phyloP scores from a whole-genome alignment of 2,113 vertebrate species.

The Menidia beryllina region DNA sequence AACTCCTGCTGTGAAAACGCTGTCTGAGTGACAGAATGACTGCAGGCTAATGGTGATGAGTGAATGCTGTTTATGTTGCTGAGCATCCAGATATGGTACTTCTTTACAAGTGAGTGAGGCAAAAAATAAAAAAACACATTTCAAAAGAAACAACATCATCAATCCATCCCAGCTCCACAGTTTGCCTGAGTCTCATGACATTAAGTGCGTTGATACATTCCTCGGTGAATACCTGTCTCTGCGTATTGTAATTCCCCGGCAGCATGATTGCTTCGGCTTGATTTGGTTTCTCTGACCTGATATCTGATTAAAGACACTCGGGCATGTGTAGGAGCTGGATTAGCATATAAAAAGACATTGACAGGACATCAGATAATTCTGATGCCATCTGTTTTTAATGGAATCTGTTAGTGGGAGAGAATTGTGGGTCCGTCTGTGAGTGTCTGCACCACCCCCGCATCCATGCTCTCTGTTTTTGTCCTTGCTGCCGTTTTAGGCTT shows the following conservation, averaged over 20 bases:
- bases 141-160: slow-evolving; percentile 12
- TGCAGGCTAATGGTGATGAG: slow-evolving; percentile 16
- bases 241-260: slow-evolving; percentile 32
- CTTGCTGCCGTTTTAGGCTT: neutral
- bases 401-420: slow-evolving; percentile 41
- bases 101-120: neutral
- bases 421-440: slow-evolving; percentile 3
- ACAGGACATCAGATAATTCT: slow-evolving; percentile 70
- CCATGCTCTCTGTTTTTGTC: slow-evolving; percentile 21
- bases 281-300: slow-evolving; percentile 72
- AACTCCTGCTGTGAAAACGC: slow-evolving; percentile 26
- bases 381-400: slow-evolving; percentile 65
- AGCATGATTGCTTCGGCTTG: slow-evolving; percentile 52
- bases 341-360: slow-evolving; percentile 75
- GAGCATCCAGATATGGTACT: slow-evolving; percentile 5
- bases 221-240: slow-evolving; percentile 31
- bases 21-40: slow-evolving; percentile 41
- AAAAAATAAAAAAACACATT: slow-evolving; percentile 6
- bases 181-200: slow-evolving; percentile 3
- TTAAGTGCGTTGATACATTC: slow-evolving; percentile 15
- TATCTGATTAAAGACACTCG: slow-evolving; percentile 68
- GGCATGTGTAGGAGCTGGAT: slow-evolving; percentile 55
- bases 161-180: neutral
- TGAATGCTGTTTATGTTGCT: slow-evolving; percentile 21
- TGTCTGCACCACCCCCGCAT: neutral